Base-by-base conservation (phyloP, 2,888 invertebrate genomes). In the Lepidochitona cinerea region DNA sequence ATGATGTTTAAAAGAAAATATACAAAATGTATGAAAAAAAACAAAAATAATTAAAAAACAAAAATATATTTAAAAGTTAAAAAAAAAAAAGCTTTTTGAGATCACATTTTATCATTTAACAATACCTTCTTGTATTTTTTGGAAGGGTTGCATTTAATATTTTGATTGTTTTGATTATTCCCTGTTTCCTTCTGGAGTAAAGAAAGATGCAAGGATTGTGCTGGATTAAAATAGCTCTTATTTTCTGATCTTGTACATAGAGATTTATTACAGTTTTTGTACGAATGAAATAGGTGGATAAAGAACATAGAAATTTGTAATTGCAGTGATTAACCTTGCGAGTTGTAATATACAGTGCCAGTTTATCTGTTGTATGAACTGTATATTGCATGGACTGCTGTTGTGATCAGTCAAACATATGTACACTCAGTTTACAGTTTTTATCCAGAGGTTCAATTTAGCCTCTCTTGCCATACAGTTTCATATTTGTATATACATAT, bases 71-170 rank as follows among this genome's bases (percentile, higher is more conserved):
- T 53, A 37, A 26, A 72, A 67, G 32, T 26, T 66, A 35, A 18
- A 52, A 49, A 65, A 76, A 79, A 73, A 75, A 78, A 78, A 77
- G 41, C 71, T 75, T 77, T 81, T 79, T 77, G 79, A 78, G 75
- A 81, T 80, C 79, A 79, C 78, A 79, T 78, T 83, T 80, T 81
- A 78, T 78, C 81, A 81, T 80, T 82, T 81, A 76, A 59, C 23
- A 81, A 80, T 82, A 80, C 81, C 81, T 82, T 81, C 81, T 77
- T 81, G 79, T 78, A 73, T 83, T 83, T n/a, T 81, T 83, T 83
- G 81, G 81, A 80, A 79, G 80, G 81, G 18, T 83, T 83, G 82
- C 83, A 82, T 82, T 83, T 83, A 83, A 79, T 71, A 72, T 72
- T 78, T 80, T 82, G 83, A 83, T 80, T 81, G 79, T 83, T 37